Conservation (phyloP, 2,888 invertebrate genomes). For the Pandemis corylana region DNA sequence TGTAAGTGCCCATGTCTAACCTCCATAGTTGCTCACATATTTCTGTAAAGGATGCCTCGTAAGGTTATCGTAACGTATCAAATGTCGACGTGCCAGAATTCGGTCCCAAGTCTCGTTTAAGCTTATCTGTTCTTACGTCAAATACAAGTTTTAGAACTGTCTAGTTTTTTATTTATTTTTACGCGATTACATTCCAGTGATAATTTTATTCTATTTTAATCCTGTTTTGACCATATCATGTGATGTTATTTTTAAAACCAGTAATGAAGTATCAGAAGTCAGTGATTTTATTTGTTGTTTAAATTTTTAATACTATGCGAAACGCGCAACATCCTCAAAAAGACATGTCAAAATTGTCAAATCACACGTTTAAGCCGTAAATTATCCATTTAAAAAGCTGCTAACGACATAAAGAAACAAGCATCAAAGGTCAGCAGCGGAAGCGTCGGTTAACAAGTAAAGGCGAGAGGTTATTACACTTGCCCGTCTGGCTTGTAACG, state of each 20-base stretch:
- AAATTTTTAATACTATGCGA: background rate
- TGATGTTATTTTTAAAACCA: background rate
- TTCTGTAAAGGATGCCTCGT: conserved; percentile 3
- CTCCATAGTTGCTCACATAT: background rate
- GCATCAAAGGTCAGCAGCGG: conserved; percentile 52
- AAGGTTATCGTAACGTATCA: conserved; percentile 15
- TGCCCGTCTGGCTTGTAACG: conserved; percentile 47
- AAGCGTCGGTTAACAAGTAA: conserved; percentile 57
- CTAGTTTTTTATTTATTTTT: conserved; percentile 25
- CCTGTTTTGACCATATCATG: background rate
- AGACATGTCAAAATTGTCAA: conserved; percentile 17
- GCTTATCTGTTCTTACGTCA: conserved; percentile 27
- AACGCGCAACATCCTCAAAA: background rate
- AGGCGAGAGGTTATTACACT: conserved; percentile 53
- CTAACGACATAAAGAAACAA: conserved; percentile 39
- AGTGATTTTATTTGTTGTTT: background rate
- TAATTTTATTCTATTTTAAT: conserved; percentile 23
- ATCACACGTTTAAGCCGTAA: conserved; percentile 26
- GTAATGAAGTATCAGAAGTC: background rate
- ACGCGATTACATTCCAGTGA: conserved; percentile 26
- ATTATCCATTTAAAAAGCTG: conserved; percentile 35
- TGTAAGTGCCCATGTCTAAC: too few relatives aligned
- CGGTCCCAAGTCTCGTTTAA: conserved; percentile 15
- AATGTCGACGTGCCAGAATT: conserved; percentile 18
- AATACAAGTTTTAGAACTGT: conserved; percentile 21